phyloP scores from a whole-genome alignment of 1,140 invertebrate genomes.

The Latrodectus geometricus region DNA sequence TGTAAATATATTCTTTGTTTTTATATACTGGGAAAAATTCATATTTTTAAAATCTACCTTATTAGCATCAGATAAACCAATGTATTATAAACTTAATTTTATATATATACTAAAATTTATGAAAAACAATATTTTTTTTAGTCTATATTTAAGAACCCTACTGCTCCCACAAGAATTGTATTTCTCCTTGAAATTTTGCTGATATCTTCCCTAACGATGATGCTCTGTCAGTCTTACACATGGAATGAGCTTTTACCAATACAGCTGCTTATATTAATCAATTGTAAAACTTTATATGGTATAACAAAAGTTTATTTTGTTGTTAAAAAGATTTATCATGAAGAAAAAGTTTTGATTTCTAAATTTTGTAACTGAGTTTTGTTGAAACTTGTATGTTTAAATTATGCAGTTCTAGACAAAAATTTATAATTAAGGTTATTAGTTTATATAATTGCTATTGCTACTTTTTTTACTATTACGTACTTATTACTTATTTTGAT shows the following conservation, averaged over 20 bases:
- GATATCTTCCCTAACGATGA: slow-evolving; percentile 81
- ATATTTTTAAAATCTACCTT: too few relatives aligned
- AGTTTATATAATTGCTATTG: too few relatives aligned
- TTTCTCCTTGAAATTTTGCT: slow-evolving; percentile 80
- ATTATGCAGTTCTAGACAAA: too few relatives aligned
- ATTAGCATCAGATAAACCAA: too few relatives aligned
- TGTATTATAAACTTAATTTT: too few relatives aligned
- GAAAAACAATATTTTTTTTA: slow-evolving; percentile 2
- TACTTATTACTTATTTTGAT: too few relatives aligned
- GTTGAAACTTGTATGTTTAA: too few relatives aligned
- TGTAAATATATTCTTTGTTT: too few relatives aligned
- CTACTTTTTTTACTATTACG: too few relatives aligned
- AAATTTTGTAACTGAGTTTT: slow-evolving; percentile 28
- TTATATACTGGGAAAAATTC: too few relatives aligned
- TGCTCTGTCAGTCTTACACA: slow-evolving; percentile 81
- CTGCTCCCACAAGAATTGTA: slow-evolving; percentile 80
- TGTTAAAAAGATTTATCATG: slow-evolving; percentile 51
- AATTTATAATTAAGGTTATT: too few relatives aligned
- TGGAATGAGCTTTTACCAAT: slow-evolving; percentile 94
- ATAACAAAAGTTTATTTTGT: slow-evolving; percentile 49
- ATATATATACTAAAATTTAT: too few relatives aligned
- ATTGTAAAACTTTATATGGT: slow-evolving; percentile 87
- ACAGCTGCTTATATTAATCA: slow-evolving; percentile 85
- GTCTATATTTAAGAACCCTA: slow-evolving; percentile 86
- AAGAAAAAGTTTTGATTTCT: slow-evolving; percentile 45